These are phyloP conservation scores for Glyptemys insculpta DNA, from an alignment of 2,797 vertebrate genomes.

Conservation along the genomic window DNA sequence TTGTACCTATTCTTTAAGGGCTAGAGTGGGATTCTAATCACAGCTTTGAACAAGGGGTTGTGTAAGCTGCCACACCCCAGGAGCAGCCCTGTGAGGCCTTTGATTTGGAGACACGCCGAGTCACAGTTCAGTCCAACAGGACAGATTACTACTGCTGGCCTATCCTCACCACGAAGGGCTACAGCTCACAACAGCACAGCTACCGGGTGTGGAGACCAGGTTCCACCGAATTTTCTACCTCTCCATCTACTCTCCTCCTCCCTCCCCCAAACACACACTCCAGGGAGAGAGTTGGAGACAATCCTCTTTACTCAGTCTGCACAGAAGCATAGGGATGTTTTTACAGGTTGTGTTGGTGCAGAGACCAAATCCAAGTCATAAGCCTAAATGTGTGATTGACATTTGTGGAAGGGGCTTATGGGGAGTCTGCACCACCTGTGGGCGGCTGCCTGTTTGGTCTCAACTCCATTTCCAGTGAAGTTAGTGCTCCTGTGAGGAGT, in stretches of 20 bases:
- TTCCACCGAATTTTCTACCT: background rate
- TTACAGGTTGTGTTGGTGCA: too few species aligned
- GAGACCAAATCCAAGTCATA: too few species aligned
- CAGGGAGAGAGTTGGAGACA: too few species aligned
- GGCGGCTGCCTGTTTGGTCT: too few species aligned
- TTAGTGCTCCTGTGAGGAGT: too few species aligned
- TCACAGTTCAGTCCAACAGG: background rate
- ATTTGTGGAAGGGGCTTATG: too few species aligned
- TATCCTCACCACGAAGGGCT: background rate
- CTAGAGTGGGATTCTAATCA: background rate
- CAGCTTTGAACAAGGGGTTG: background rate
- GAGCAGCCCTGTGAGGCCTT: background rate
- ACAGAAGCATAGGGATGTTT: too few species aligned
- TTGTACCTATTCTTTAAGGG: background rate
- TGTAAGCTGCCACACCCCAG: background rate
- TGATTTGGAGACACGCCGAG: background rate
- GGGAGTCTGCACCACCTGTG: too few species aligned
- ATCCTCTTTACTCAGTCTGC: too few species aligned
- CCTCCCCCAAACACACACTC: too few species aligned
- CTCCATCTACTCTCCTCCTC: background rate
- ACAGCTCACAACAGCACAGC: background rate
- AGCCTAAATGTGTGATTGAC: too few species aligned
- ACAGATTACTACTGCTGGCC: background rate
- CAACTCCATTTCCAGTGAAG: too few species aligned
- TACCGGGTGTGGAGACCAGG: background rate